These are phyloP conservation scores for Cricetomys ansorgei DNA, from an alignment of 2,113 vertebrate species.

Conservation along the genomic window DNA sequence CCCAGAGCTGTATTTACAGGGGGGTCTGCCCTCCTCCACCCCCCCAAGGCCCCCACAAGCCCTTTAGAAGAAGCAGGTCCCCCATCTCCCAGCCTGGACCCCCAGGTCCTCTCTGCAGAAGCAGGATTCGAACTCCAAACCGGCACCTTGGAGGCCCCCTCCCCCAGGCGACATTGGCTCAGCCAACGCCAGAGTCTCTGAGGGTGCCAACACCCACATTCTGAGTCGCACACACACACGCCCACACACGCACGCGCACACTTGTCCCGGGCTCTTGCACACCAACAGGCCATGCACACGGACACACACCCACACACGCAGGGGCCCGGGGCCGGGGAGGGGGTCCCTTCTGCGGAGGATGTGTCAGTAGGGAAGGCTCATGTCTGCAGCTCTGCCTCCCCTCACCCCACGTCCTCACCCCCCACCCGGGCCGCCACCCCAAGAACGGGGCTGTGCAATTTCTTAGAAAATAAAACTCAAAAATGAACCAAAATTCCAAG, in stretches of 20 bases:
- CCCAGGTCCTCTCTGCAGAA: neutral
- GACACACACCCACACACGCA: constrained; percentile 62
- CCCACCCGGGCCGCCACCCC: constrained; percentile 68
- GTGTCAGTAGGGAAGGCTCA: constrained; percentile 13
- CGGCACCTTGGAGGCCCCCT: constrained; percentile 51
- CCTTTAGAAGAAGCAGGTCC: constrained; percentile 55
- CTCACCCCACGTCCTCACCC: constrained; percentile 42
- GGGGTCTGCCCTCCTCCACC: constrained; percentile 17
- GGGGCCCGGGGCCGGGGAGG: neutral
- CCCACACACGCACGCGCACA: constrained; percentile 11
- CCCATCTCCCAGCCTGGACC: neutral
- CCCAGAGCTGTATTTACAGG: constrained; percentile 78
- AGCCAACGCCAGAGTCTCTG: constrained; percentile 59
- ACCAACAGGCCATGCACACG: constrained; percentile 72
- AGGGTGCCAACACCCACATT: constrained; percentile 29
- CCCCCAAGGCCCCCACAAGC: constrained; percentile 41
- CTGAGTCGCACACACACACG: constrained; percentile 51
- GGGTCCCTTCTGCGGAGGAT: neutral
- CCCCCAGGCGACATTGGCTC: neutral
- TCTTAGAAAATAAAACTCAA: constrained; percentile 68
- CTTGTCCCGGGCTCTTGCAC: constrained; percentile 57
- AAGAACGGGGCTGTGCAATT: constrained; percentile 80
- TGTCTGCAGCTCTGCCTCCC: constrained; percentile 62
- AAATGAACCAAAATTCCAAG: constrained; percentile 56
- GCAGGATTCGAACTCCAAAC: constrained; percentile 27